A percentile compares a stretch with the other conserved stretches of the same genome.
These are phyloP conservation scores for Pseudococcus viburni DNA, from an alignment of 2,888 invertebrate genomes.

Conservation along the genomic window DNA sequence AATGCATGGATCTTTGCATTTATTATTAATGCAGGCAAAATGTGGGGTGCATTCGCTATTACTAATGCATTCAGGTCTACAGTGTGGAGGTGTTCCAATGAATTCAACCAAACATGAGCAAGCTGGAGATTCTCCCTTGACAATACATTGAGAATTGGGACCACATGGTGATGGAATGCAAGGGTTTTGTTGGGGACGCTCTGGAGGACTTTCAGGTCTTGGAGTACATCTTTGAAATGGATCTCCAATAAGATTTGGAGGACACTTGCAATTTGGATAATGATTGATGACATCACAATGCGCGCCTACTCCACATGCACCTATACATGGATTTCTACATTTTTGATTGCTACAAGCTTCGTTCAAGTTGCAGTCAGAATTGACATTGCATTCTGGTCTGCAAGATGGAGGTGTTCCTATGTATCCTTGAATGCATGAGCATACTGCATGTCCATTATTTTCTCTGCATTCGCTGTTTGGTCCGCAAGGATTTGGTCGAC, in stretches of 20 bases:
- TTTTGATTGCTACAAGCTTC: conserved; percentile 84
- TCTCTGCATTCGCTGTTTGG: conserved; percentile 83
- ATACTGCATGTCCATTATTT: conserved; percentile 79
- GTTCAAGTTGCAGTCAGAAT: conserved; percentile 81
- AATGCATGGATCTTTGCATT: conserved; percentile 85
- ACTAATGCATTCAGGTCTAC: conserved; percentile 86
- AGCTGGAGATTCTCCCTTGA: conserved; percentile 73
- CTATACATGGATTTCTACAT: conserved; percentile 83
- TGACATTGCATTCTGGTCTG: conserved; percentile 83
- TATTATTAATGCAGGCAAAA: conserved; percentile 80
- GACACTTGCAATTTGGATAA: conserved; percentile 82
- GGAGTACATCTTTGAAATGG: conserved; percentile 77
- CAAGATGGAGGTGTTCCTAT: conserved; percentile 83
- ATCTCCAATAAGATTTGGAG: conserved; percentile 75
- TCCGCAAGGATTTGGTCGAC: conserved; percentile 82
- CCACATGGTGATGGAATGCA: conserved; percentile 86
- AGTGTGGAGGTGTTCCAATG: conserved; percentile 79
- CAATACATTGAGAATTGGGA: conserved; percentile 72
- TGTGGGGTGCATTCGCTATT: conserved; percentile 81
- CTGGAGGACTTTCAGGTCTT: conserved; percentile 67
- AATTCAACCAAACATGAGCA: conserved; percentile 73
- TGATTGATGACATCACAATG: conserved; percentile 83
- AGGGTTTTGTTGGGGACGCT: conserved; percentile 70
- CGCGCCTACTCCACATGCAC: conserved; percentile 82
- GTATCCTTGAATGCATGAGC: conserved; percentile 82